Evolutionary conservation across 2,888 invertebrate genomes (phyloP), one percentile per base, ranked within the genome.

Genomic region (Agelastica alni): DNA sequence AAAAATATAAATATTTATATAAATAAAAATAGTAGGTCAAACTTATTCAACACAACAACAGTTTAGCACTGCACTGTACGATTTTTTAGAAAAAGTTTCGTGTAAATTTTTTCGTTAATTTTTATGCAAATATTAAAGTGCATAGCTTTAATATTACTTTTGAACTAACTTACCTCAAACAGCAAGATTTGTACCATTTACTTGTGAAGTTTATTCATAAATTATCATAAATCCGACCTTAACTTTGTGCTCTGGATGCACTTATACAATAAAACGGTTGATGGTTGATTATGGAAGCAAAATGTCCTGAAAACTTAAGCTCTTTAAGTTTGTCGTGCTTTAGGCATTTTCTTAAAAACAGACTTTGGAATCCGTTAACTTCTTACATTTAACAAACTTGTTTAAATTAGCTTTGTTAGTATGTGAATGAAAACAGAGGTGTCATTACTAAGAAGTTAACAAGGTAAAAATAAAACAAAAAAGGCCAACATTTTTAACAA

Each of bases 391-490:
- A 37, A 43, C 49, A 46, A 58, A 59, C 48, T 59, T 57, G 53
- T 52, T 53, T 34, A 49, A 58, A 56, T 54, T 41, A 53, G 52
- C 54, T 56, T 43, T 54, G 56, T 53, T 58, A 55, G 51, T 58
- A 58, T 53, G 56, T 53, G 43, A 43, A 37, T 45, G 42, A 54
- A 58, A 56, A 44, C 37, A 39, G 4, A 20, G 18, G 52, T 42
- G 37, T 6, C 36, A 30, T 17, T 36, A 49, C 22, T 7, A 26
- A 26, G 9, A 9, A 9, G 26, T 26, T 26, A n/a, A n/a, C n/a
- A n/a, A n/a, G n/a, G n/a, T n/a, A n/a, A n/a, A n/a, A n/a, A n/a
- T n/a, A n/a, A n/a, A n/a, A n/a, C n/a, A n/a, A n/a, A n/a, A n/a
- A n/a, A n/a, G n/a, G n/a, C n/a, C n/a, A n/a, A n/a, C n/a, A n/a